Percentiles rank a stretch among this genome's conserved stretches.
Conservation (phyloP, 1,140 invertebrate species). For the Laodelphax striatellus region DNA sequence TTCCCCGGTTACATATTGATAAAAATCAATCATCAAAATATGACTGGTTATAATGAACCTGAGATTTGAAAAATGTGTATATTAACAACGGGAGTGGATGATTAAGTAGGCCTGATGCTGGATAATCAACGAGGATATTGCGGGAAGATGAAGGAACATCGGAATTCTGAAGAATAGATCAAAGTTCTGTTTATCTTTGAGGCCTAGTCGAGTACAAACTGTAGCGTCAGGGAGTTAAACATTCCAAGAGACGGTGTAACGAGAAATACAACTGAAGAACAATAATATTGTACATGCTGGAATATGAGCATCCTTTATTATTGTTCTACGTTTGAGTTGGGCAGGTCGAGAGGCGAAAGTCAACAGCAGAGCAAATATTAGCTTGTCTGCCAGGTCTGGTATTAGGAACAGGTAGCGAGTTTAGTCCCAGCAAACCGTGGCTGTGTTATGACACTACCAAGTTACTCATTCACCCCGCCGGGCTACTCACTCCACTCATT, state of each 20-base stretch:
- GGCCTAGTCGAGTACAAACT: background rate
- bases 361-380: slow-evolving; percentile 1
- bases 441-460: background rate
- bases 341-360: background rate
- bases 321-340: background rate
- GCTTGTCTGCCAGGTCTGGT: background rate
- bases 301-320: background rate
- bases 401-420: background rate
- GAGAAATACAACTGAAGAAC: background rate
- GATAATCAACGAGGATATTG: background rate
- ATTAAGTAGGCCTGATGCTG: background rate
- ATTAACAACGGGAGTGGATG: background rate
- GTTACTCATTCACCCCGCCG: background rate
- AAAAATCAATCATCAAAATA: no score
- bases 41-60: no score
- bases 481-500: background rate
- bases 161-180: background rate
- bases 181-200: background rate
- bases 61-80: background rate
- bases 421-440: background rate
- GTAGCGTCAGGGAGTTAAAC: background rate
- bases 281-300: background rate
- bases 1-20: no score
- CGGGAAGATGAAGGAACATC: background rate
- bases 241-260: background rate